A percentile compares a stretch with the other conserved stretches of the same genome.
phyloP scores from a whole-genome alignment of 2,797 vertebrate genomes.

The Sebastiscus tertius region DNA sequence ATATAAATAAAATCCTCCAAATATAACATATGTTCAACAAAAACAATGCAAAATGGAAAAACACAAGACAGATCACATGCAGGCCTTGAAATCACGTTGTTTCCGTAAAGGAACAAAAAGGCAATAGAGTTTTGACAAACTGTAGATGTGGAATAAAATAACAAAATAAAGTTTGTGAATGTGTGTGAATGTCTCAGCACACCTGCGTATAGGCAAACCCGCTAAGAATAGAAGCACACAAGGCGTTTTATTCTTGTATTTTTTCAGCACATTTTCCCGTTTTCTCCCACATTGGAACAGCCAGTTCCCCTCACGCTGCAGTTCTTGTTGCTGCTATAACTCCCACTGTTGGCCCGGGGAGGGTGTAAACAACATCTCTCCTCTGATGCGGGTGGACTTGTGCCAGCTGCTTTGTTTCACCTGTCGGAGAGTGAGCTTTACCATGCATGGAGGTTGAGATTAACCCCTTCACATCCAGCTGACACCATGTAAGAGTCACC shows the following conservation, averaged over 20 bases:
- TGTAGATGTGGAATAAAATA: not conserved
- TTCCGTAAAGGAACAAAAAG: no score
- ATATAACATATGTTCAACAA: not conserved
- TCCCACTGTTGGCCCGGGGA: slow-evolving; percentile 65
- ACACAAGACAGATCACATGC: not conserved
- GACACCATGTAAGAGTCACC: not conserved
- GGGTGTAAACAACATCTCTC: slow-evolving; percentile 53
- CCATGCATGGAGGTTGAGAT: not conserved
- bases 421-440: slow-evolving; percentile 30
- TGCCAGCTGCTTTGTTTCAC: slow-evolving; percentile 42
- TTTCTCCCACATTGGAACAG: slow-evolving; percentile 48
- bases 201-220: slow-evolving; percentile 8
- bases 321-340: slow-evolving; percentile 31
- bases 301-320: slow-evolving; percentile 34
- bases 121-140: not conserved
- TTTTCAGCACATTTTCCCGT: slow-evolving; percentile 35
- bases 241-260: slow-evolving; percentile 25
- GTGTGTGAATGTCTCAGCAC: not conserved
- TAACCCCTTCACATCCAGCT: not conserved
- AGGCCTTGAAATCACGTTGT: not conserved
- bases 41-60: not conserved
- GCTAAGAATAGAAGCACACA: not conserved
- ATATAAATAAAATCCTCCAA: not conserved
- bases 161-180: not conserved
- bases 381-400: slow-evolving; percentile 22